phyloP scores from a whole-genome alignment of 2,888 invertebrate genomes.

The Cepaea hortensis region DNA sequence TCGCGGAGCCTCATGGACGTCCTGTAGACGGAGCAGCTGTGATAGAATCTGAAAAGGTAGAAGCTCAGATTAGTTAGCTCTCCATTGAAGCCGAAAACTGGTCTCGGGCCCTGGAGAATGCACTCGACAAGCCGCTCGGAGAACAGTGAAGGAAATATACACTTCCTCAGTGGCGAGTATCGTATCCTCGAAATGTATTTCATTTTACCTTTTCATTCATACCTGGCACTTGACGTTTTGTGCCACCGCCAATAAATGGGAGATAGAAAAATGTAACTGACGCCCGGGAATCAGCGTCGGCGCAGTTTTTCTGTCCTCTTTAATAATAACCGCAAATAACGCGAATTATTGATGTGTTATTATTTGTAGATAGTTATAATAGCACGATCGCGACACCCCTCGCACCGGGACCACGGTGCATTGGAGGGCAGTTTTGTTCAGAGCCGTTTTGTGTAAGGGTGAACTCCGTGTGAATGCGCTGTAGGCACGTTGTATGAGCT shows the following conservation, averaged over 20 bases:
- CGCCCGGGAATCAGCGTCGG: not conserved
- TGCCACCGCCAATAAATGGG: constrained; percentile 3
- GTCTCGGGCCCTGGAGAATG: not conserved
- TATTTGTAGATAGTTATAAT: constrained; percentile 30
- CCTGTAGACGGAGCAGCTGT: constrained; percentile 27
- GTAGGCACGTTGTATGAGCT: constrained; percentile 33
- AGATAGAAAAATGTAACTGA: constrained; percentile 34
- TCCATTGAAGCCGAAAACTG: constrained; percentile 13
- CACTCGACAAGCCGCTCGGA: constrained; percentile 24
- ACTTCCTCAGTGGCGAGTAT: not conserved
- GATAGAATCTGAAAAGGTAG: constrained; percentile 13
- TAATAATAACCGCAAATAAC: constrained; percentile 34
- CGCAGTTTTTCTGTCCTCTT: constrained; percentile 11
- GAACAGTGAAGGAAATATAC: constrained; percentile 33
- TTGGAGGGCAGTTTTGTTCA: constrained; percentile 24
- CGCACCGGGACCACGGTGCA: constrained; percentile 20
- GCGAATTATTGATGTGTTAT: constrained; percentile 36
- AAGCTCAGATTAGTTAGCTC: constrained; percentile 33
- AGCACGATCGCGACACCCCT: constrained; percentile 23
- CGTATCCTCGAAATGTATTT: not conserved
- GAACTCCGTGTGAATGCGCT: constrained; percentile 18
- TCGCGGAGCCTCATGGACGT: constrained; percentile 21
- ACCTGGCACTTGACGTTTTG: constrained; percentile 30
- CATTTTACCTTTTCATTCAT: not conserved
- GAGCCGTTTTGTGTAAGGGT: constrained; percentile 32